Percentiles rank a stretch among this genome's conserved stretches.
Evolutionary conservation across 2,888 invertebrate genomes (phyloP).

Genomic region (Dusona sp.): DNA sequence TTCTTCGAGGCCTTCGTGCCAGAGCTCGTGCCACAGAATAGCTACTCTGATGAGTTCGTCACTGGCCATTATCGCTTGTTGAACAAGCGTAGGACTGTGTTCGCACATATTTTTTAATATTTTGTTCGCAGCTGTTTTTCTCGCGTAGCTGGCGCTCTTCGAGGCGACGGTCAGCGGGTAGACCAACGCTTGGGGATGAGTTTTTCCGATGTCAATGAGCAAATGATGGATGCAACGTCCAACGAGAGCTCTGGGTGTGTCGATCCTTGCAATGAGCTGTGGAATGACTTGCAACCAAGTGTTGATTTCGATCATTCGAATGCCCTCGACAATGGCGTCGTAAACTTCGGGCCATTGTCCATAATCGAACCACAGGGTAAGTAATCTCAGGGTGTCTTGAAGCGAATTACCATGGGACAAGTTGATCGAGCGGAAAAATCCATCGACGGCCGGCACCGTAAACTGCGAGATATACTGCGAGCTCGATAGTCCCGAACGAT

Average conservation of each 20-base stretch:
- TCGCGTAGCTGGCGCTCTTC: slow-evolving; percentile 94
- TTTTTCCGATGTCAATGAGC: slow-evolving; percentile 98
- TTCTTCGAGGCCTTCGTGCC: slow-evolving; percentile 99
- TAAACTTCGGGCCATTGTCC: slow-evolving; percentile 97
- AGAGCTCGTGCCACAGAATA: slow-evolving; percentile 99
- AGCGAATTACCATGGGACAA: slow-evolving; percentile 96
- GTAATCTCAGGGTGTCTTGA: slow-evolving; percentile 97
- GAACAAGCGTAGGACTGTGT: slow-evolving; percentile 95
- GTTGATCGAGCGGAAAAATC: slow-evolving; percentile 98
- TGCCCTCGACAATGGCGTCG: slow-evolving; percentile 96
- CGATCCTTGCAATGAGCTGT: slow-evolving; percentile 98
- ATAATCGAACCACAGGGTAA: slow-evolving; percentile 99
- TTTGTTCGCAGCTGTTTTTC: slow-evolving; percentile 96
- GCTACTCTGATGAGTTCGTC: slow-evolving; percentile 99
- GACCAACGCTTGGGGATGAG: slow-evolving; percentile 98
- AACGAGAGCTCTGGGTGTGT: slow-evolving; percentile 95
- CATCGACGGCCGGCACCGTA: slow-evolving; percentile 97
- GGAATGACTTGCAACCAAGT: slow-evolving; percentile 99
- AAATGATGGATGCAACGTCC: slow-evolving; percentile 96
- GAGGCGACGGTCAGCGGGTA: slow-evolving; percentile 99
- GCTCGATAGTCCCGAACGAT: slow-evolving; percentile 75
- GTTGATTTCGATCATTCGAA: slow-evolving; percentile 97
- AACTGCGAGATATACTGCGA: slow-evolving; percentile 90
- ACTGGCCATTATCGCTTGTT: slow-evolving; percentile 98
- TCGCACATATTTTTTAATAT: slow-evolving; percentile 98